phyloP scores from a whole-genome alignment of 1,140 invertebrate species.

The Conopomorpha cramerella region DNA sequence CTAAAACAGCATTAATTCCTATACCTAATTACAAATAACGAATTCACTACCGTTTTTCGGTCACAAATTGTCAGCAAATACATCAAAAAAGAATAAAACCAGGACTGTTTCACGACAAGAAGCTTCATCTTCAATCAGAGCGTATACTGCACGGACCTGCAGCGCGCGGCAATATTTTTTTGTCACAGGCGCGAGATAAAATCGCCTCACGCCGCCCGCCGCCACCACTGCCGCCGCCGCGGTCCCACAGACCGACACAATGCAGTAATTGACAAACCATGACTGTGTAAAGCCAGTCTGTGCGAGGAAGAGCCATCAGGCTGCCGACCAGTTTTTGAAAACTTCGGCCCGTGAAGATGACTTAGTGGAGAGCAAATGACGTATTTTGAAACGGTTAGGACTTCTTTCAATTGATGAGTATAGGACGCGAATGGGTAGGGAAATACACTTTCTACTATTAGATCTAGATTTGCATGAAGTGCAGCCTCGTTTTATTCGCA shows the following conservation, averaged over 20 bases:
- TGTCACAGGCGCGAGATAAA: conserved; percentile 15
- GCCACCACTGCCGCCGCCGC: no score
- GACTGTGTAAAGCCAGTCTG: conserved; percentile 32
- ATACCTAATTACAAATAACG: no score
- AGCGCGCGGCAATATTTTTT: conserved; percentile 14
- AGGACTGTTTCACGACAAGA: background rate
- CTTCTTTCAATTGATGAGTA: no score
- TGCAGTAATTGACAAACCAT: conserved; percentile 34
- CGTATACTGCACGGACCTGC: background rate
- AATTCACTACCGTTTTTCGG: background rate
- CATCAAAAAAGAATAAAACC: background rate
- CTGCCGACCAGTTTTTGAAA: no score
- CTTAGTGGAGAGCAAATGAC: no score
- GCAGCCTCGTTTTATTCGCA: no score
- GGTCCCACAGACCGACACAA: conserved; percentile 19
- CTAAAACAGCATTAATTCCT: background rate
- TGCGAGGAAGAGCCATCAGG: no score
- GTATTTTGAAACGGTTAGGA: no score
- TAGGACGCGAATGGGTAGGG: no score
- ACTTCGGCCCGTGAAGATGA: no score
- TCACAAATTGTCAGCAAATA: background rate
- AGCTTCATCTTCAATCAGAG: background rate
- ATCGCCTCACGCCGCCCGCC: conserved; percentile 11
- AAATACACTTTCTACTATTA: no score
- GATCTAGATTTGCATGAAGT: no score